phyloP scores from a whole-genome alignment of 2,113 vertebrate species.

The Coracopsis vasa region DNA sequence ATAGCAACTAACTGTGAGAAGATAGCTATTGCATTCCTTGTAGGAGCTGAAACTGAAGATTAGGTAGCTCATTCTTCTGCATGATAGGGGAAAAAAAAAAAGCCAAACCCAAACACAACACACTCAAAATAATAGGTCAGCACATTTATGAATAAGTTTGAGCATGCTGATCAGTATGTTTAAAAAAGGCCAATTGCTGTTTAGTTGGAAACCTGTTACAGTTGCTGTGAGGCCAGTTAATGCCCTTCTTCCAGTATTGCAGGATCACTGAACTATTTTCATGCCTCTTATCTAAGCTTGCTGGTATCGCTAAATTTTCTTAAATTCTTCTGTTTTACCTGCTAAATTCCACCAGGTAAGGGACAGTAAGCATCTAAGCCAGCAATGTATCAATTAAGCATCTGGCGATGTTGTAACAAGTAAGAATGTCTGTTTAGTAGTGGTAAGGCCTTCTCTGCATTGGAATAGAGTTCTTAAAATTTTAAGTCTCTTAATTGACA shows the following conservation, averaged over 20 bases:
- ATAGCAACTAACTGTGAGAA: constrained; percentile 21
- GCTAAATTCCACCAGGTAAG: not conserved
- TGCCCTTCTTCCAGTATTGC: not conserved
- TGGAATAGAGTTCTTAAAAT: not conserved
- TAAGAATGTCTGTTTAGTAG: not conserved
- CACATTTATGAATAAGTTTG: not conserved
- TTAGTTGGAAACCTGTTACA: not conserved
- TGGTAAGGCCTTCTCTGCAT: not conserved
- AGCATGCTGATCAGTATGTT: not conserved
- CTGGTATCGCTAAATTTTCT: not conserved
- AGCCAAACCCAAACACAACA: not conserved
- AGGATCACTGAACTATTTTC: not conserved
- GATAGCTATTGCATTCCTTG: not conserved
- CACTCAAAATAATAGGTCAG: not conserved
- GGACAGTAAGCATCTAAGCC: not conserved
- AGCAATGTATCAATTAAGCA: not conserved
- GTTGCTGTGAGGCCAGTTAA: not conserved
- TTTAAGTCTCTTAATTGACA: not conserved
- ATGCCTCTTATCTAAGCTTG: not conserved
- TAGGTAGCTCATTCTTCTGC: not conserved
- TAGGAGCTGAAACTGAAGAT: not conserved
- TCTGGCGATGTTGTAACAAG: not conserved
- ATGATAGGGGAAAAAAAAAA: not conserved
- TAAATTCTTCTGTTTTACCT: not conserved
- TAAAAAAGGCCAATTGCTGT: not conserved